Base-by-base conservation (phyloP, 2,888 invertebrate genomes). In the Dioctria linearis region DNA sequence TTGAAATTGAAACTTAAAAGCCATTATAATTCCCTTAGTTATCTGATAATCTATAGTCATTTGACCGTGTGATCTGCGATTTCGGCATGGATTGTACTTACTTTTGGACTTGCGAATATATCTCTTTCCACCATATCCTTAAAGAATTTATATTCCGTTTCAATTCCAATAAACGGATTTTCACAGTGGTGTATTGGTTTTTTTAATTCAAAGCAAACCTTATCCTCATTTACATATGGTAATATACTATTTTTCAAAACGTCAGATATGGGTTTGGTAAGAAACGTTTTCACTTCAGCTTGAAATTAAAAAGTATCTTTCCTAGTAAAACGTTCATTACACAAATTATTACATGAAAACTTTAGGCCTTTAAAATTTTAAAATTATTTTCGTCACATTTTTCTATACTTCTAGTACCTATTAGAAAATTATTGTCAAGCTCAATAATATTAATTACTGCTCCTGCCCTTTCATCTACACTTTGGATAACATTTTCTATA, bases 1-100 rank as follows among this genome's bases (percentile, higher is more conserved):
- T 43, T 54, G 46, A 40, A 80, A 73, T 73, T 80, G 65, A 43
- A 80, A 80, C 8, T 63, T 49, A n/a, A 73, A 73, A 6, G 73
- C 66, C 63, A 80, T 73, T 43, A 80, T 65, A 4, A 61, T 9
- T 40, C 49, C 71, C 5, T 8, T 80, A 9, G 65, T 25, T 40
- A 51, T n/a, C 57, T 57, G 63, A 8, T 42, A 3, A 0, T n/a
- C 46, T 51, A 80, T 11, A 39, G 37, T 51, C 3, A 46, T 61
- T 42, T 42, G 39, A 6, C 57, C 73, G n/a, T 40, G 49, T 8
- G n/a, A 13, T 46, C 51, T 9, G n/a, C 42, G 5, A 80, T 43
- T 40, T 40, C 13, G 40, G 51, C 73, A 43, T 54, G 11, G 3
- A 80, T 73, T 3, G 59, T 5, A 65, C 4, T n/a, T 3, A 42